Conservation (phyloP, 2,888 invertebrate genomes). For the Epinotia nisella region DNA sequence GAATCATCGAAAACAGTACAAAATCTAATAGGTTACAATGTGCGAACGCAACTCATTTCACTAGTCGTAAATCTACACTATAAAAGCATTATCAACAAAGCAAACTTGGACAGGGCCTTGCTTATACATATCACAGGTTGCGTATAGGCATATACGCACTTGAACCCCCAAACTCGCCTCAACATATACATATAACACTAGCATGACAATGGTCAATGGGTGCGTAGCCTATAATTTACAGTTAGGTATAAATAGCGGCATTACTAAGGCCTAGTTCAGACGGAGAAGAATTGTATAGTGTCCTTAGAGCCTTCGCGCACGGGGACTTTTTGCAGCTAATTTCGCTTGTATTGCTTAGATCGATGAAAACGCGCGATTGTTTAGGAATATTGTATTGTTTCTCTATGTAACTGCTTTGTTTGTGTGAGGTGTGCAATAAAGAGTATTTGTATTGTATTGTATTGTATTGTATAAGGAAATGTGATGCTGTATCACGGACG, state of each 20-base stretch:
- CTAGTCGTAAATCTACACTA: slow-evolving; percentile 10
- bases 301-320: not conserved
- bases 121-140: slow-evolving; percentile 73
- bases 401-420: no score
- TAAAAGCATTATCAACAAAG: slow-evolving; percentile 47
- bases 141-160: slow-evolving; percentile 53
- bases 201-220: slow-evolving; percentile 56
- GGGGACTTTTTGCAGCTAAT: not conserved
- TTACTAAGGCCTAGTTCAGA: slow-evolving; percentile 18
- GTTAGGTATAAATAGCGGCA: slow-evolving; percentile 53
- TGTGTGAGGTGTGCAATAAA: no score
- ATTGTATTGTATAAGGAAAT: not conserved
- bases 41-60: not conserved
- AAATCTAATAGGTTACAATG: not conserved
- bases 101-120: slow-evolving; percentile 55
- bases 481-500: not conserved
- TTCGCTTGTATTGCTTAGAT: no score
- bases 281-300: slow-evolving; percentile 8
- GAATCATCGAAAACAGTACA: not conserved
- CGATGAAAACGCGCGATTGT: not conserved
- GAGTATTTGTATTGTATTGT: no score
- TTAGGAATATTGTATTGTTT: no score
- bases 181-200: slow-evolving; percentile 53
- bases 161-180: not conserved
- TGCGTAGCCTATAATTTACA: slow-evolving; percentile 52